Base-by-base conservation (phyloP, 1,140 invertebrate genomes). In the Drosophila santomea region DNA sequence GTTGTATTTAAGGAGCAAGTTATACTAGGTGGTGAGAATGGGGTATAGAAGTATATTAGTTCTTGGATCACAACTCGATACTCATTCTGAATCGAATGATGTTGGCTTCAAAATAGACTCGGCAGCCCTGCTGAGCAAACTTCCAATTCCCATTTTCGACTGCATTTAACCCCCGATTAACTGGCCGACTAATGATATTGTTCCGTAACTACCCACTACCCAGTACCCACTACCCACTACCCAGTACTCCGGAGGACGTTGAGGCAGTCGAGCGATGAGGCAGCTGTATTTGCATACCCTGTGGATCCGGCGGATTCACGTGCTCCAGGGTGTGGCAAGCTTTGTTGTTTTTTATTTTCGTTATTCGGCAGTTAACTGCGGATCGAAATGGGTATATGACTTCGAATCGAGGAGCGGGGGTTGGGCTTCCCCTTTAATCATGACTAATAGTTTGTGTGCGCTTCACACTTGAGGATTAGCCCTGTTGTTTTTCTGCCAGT, bases 401-500 rank as follows among this genome's bases (percentile, higher is more conserved):
- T 64, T 44, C 23, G 11, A 12, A 25, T 25, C 48, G 1, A 15
- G 28, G 56, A 20, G 25, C 15, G 20, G 57, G 54, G 20, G 32
- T 2, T 15, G 62, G 41, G 4, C 43, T 66, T 48, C 67, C 44
- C 51, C 66, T 58, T 63, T 89, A 89, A 89, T 89, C 84, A 78
- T 89, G 80, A 90, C 84, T 89, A 89, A 89, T 89, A 89, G 85
- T 89, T 78, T 84, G 85, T 89, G 66, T 89, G 85, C 77, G 84
- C 85, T 89, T 89, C 84, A 89, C 84, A 89, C 84, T 89, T 89
- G 62, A 89, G 84, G 84, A 89, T 89, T 89, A 89, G 84, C 64
- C 32, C 32, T 32, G 32, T 32, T 32, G 32, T 32, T 32, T 32
- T 32, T 32, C 32, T 32, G 32, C 7, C 32, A 32, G 32, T 48